Conservation (phyloP, 2,888 invertebrate species). For the Rutpela maculata region DNA sequence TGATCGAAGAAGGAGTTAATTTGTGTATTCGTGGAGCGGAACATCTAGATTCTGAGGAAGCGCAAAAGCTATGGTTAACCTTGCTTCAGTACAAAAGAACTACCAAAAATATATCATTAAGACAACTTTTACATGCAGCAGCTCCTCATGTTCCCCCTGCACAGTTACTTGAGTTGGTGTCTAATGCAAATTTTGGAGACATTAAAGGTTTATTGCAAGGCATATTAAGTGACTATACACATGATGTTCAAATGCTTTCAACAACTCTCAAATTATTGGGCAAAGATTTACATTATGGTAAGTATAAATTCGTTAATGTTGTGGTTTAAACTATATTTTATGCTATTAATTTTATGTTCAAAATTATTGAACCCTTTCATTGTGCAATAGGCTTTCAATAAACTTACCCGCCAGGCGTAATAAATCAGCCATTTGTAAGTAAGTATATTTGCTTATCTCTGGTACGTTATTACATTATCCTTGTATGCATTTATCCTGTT, state of each 20-base stretch:
- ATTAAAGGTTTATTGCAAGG: constrained; percentile 78
- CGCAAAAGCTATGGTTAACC: constrained; percentile 76
- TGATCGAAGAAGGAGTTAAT: constrained; percentile 69
- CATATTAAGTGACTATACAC: constrained; percentile 85
- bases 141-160: constrained; percentile 77
- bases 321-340: neutral
- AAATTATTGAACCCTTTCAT: no score
- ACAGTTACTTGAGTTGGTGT: constrained; percentile 78
- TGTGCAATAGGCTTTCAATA: no score
- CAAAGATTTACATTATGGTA: constrained; percentile 80
- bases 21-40: constrained; percentile 75
- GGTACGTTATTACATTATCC: no score
- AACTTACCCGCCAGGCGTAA: no score
- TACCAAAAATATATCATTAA: constrained; percentile 71
- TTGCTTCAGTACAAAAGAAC: constrained; percentile 73
- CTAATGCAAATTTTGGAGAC: constrained; percentile 79
- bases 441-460: no score
- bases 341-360: no score
- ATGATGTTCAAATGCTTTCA: constrained; percentile 83
- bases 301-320: constrained; percentile 48
- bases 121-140: constrained; percentile 76
- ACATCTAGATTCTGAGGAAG: constrained; percentile 71
- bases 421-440: no score
- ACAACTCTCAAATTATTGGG: constrained; percentile 82
- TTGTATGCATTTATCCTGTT: no score